These are phyloP conservation scores for Menidia menidia DNA, from an alignment of 2,797 vertebrate species.

Conservation along the genomic window DNA sequence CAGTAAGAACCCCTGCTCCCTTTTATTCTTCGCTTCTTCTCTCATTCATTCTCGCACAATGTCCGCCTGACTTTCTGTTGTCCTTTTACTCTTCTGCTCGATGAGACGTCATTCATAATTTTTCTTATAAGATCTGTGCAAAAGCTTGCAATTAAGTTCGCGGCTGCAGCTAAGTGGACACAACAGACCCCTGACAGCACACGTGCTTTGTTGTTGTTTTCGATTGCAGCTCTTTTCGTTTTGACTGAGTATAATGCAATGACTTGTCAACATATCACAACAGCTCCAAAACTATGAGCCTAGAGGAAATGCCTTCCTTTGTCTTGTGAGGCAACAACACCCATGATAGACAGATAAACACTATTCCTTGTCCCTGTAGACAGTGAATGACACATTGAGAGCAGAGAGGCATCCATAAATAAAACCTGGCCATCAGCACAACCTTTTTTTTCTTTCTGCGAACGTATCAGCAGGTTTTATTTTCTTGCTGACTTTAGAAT, in stretches of 20 bases:
- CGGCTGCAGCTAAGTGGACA: neutral
- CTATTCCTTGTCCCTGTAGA: conserved; percentile 37
- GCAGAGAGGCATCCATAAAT: conserved; percentile 53
- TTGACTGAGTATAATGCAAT: conserved; percentile 8
- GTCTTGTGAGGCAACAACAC: conserved; percentile 31
- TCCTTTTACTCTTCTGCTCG: conserved; percentile 1
- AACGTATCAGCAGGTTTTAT: conserved; percentile 8
- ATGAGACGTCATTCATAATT: neutral
- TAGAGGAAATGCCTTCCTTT: conserved; percentile 34
- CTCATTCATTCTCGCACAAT: conserved; percentile 18
- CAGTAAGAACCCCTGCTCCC: conserved; percentile 24
- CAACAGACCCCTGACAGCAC: neutral
- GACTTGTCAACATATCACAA: conserved; percentile 34
- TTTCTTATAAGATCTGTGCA: neutral
- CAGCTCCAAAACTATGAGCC: conserved; percentile 36
- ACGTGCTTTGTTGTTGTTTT: neutral
- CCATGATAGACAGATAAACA: conserved; percentile 54
- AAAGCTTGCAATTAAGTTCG: neutral
- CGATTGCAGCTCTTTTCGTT: conserved; percentile 7
- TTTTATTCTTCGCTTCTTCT: conserved; percentile 17
- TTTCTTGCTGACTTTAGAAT: conserved; percentile 17
- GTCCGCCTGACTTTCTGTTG: conserved; percentile 20
- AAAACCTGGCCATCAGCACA: conserved; percentile 34
- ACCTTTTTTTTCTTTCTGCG: conserved; percentile 31
- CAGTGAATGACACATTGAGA: conserved; percentile 58